Conservation (phyloP, 2,113 vertebrate genomes). For the Plectropomus leopardus region DNA sequence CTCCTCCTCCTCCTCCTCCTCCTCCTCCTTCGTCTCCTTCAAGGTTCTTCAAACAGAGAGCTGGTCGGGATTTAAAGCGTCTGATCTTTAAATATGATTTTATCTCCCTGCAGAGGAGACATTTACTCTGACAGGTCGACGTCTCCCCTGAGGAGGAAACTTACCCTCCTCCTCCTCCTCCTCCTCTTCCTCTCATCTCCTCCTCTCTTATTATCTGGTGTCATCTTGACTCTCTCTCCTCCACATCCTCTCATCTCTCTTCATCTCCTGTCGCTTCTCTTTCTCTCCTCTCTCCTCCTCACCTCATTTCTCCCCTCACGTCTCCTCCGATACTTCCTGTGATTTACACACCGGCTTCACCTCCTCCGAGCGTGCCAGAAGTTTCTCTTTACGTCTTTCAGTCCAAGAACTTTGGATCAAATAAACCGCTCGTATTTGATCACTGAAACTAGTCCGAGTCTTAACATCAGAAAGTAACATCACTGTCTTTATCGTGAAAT, state of each 20-base stretch:
- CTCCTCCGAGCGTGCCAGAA: background rate
- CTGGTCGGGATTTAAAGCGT: slow-evolving; percentile 52
- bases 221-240: slow-evolving; percentile 28
- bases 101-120: slow-evolving; percentile 67
- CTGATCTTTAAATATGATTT: slow-evolving; percentile 75
- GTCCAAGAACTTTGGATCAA: background rate
- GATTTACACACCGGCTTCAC: slow-evolving; percentile 23
- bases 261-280: background rate
- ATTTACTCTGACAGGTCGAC: slow-evolving; percentile 72
- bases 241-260: slow-evolving; percentile 10
- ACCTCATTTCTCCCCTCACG: background rate
- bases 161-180: slow-evolving; percentile 24
- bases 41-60: slow-evolving; percentile 60
- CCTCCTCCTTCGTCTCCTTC: slow-evolving; percentile 27
- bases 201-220: slow-evolving; percentile 22
- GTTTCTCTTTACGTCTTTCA: background rate
- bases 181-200: slow-evolving; percentile 7
- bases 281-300: background rate
- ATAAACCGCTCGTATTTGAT: background rate
- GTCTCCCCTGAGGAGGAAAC: slow-evolving; percentile 54
- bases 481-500: too few relatives aligned
- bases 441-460: background rate
- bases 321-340: slow-evolving; percentile 2
- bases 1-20: slow-evolving; percentile 4
- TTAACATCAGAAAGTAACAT: too few relatives aligned